Base-by-base conservation (phyloP, 1,140 invertebrate species). In the Sinella curviseta region DNA sequence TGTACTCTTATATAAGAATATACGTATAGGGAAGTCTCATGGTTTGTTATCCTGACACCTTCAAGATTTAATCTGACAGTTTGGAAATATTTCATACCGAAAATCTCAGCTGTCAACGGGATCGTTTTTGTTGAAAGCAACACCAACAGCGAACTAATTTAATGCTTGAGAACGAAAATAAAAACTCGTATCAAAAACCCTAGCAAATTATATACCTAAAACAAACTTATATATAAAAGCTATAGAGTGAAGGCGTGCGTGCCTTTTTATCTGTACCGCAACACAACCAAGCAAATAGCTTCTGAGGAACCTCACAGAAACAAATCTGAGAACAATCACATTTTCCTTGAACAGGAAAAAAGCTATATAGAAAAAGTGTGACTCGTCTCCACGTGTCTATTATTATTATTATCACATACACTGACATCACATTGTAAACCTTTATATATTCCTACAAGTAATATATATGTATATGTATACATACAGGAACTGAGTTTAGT, bases 21-120 rank as follows among this genome's bases (percentile, higher is more conserved):
- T n/a, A n/a, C n/a, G 55, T 60, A 24, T 60, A 24, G 8, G 17
- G 17, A 17, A 48, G 39, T 48, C 4, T 48, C 39, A 48, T 48
- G 31, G 26, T 33, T 70, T 70, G 57, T 65, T 65, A 30, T 70
- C 26, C 65, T 70, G 65, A 31, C 65, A 70, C 65, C 31, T 70
- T 70, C 65, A 70, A 70, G 65, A 70, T 70, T 70, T 70, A 70
- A 70, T 70, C 65, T 70, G 65, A 70, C 65, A 70, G 55, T 60
- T 60, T 60, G 65, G 31, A 70, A 70, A 70, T 70, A 70, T 70
- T 70, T 70, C 65, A 70, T 70, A 70, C 65, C 31, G 65, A 70
- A 33, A 31, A 70, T 70, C 65, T 70, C 65, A 33, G 65, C 65
- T 70, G 65, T 70, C 65, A 70, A 70, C 65, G n/a, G 8, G 31